Evolutionary conservation across 2,888 invertebrate genomes (phyloP).

Genomic region (Drosophila monieri): DNA sequence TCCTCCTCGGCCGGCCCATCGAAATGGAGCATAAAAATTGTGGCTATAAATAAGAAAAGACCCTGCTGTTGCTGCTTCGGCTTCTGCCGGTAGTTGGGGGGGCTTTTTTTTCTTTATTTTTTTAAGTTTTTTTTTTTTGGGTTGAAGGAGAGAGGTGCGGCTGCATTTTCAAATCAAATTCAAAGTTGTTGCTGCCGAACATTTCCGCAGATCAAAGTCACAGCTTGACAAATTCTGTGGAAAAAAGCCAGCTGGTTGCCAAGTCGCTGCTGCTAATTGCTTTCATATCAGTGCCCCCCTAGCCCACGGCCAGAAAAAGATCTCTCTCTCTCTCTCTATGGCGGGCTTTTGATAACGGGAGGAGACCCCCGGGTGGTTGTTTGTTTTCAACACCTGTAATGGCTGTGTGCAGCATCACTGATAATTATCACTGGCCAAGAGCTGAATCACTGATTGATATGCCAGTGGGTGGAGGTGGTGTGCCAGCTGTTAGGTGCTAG

Average conservation of each 20-base stretch:
- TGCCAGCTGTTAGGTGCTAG: not conserved
- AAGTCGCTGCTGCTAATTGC: slow-evolving; percentile 68
- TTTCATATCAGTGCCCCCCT: slow-evolving; percentile 69
- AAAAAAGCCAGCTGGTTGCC: slow-evolving; percentile 53
- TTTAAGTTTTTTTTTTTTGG: slow-evolving; percentile 17
- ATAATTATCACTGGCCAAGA: slow-evolving; percentile 40
- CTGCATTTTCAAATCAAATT: slow-evolving; percentile 73
- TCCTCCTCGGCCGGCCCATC: slow-evolving; percentile 64
- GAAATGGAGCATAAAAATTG: slow-evolving; percentile 78
- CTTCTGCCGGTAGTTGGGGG: slow-evolving; percentile 12
- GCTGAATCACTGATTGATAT: slow-evolving; percentile 60
- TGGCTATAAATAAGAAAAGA: slow-evolving; percentile 73
- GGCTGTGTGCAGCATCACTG: slow-evolving; percentile 35
- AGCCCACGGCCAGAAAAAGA: not conserved
- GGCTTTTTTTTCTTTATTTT: slow-evolving; percentile 22
- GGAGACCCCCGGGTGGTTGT: slow-evolving; percentile 25
- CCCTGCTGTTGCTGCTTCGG: slow-evolving; percentile 42
- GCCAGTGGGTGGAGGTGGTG: not conserved
- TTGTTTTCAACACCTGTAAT: slow-evolving; percentile 67
- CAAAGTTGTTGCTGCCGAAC: slow-evolving; percentile 70
- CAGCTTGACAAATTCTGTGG: slow-evolving; percentile 75
- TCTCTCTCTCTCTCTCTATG: slow-evolving; percentile 9
- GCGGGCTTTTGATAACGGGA: slow-evolving; percentile 55
- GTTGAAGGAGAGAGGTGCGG: slow-evolving; percentile 12
- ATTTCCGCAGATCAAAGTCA: slow-evolving; percentile 79